Evolutionary conservation across 2,888 invertebrate species (phyloP), one percentile per base, ranked within the genome.

Genomic region (Ferdinandea cuprea): DNA sequence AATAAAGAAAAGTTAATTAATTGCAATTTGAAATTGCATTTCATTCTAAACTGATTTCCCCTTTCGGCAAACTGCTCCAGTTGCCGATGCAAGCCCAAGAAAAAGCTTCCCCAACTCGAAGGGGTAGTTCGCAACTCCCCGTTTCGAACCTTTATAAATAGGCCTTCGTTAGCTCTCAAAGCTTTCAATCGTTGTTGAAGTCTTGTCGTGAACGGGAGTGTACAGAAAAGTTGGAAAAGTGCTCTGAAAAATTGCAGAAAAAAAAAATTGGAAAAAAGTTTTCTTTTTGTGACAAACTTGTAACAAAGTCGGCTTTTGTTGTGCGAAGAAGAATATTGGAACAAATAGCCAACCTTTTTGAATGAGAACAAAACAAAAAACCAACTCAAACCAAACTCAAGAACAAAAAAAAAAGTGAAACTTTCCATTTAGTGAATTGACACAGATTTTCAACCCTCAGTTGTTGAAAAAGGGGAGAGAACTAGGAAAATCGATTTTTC

Each of bases 181-280:
- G 85, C 86, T 86, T 78, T 72, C 85, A 86, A 85, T 83, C 77
- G 85, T 61, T 52, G 76, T 50, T 69, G 85, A 72, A 77, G 72
- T 85, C 71, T 80, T 58, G 80, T 80, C 54, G 79, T 72, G 77
- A 56, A 71, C 76, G 81, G 25, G 85, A 80, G 63, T 71, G 58
- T 66, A 19, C 19, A 59, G 71, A 83, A 56, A 37, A 56, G 42
- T 48, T 28, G 50, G 30, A 58, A 65, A 42, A 54, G 63, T 69
- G 63, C 11, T 13, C 48, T 28, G 15, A 44, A 54, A 65, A 71
- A 42, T 19, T 44, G n/a, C 59, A 54, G 25, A 35, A 37, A 56
- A 50, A 40, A 37, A 61, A 15, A 17, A 56, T 19, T 52, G 3
- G 0, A 40, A 58, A 37, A 58, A 40, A 61, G n/a, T 58, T 59